Conservation (phyloP, 53 echinoderm and acorn worm species). For the Glandiceps talaboti region DNA sequence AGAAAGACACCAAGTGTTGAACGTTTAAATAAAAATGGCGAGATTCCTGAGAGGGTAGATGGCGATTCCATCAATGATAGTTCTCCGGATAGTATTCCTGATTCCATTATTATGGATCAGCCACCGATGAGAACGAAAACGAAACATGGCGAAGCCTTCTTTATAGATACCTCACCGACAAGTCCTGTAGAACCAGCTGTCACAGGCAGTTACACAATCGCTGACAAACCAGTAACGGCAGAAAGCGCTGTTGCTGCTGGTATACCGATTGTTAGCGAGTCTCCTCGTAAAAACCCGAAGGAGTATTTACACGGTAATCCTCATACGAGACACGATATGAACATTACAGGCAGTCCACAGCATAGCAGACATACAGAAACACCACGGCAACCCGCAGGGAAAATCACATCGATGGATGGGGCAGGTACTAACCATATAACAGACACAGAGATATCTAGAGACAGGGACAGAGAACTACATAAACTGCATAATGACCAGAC, state of each 20-base stretch:
- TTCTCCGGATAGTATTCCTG: background rate
- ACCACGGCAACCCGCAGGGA: background rate
- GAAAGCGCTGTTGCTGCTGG: constrained; percentile 61
- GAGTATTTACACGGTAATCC: constrained; percentile 9
- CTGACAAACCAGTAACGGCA: constrained; percentile 48
- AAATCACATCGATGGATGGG: background rate
- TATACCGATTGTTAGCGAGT: constrained; percentile 53
- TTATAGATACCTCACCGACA: constrained; percentile 36
- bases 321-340: background rate
- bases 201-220: constrained; percentile 60
- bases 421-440: background rate
- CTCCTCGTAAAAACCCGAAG: constrained; percentile 21
- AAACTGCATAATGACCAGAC: background rate
- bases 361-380: background rate
- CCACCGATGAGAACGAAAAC: constrained; percentile 24
- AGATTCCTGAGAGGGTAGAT: background rate
- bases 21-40: background rate
- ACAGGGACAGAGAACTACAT: background rate
- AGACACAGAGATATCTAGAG: background rate
- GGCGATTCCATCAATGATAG: background rate
- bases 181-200: constrained; percentile 29
- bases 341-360: background rate
- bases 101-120: background rate
- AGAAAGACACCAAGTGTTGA: background rate
- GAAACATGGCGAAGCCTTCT: constrained; percentile 83